phyloP scores from a whole-genome alignment of 2,888 invertebrate genomes.

The Boloria selene region DNA sequence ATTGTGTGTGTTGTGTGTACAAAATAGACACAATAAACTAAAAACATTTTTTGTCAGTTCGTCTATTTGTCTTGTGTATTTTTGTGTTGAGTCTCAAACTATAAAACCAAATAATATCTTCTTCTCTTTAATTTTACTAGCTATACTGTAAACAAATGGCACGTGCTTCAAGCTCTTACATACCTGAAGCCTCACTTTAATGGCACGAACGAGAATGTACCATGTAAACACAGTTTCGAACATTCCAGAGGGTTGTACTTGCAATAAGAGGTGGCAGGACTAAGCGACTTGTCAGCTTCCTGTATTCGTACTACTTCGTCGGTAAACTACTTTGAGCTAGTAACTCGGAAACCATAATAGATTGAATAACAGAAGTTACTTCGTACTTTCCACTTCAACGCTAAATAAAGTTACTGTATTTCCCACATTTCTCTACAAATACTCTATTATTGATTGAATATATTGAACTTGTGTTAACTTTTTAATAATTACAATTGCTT shows the following conservation, averaged over 20 bases:
- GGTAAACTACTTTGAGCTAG: constrained; percentile 26
- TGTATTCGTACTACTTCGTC: constrained; percentile 20
- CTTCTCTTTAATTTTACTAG: neutral
- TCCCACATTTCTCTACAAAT: too few relatives aligned
- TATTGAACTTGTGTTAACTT: too few relatives aligned
- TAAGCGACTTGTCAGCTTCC: constrained; percentile 21
- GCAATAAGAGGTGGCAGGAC: constrained; percentile 19
- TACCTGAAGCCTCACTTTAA: neutral
- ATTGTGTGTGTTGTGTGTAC: too few relatives aligned
- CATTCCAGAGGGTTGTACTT: constrained; percentile 4
- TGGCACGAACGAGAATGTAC: neutral
- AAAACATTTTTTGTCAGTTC: too few relatives aligned
- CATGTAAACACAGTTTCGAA: constrained; percentile 3
- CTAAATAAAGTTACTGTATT: too few relatives aligned
- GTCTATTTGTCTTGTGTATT: too few relatives aligned
- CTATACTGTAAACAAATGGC: neutral
- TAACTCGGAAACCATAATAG: constrained; percentile 6
- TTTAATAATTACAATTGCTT: too few relatives aligned
- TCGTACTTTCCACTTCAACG: constrained; percentile 8
- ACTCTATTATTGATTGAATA: too few relatives aligned
- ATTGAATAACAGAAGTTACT: constrained; percentile 9
- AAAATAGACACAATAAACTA: too few relatives aligned
- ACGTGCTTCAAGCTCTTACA: neutral
- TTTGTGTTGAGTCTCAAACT: too few relatives aligned
- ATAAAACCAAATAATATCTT: neutral